These are phyloP conservation scores for Phrynosoma blainvillii DNA, from an alignment of 2,113 vertebrate genomes.

Conservation along the genomic window DNA sequence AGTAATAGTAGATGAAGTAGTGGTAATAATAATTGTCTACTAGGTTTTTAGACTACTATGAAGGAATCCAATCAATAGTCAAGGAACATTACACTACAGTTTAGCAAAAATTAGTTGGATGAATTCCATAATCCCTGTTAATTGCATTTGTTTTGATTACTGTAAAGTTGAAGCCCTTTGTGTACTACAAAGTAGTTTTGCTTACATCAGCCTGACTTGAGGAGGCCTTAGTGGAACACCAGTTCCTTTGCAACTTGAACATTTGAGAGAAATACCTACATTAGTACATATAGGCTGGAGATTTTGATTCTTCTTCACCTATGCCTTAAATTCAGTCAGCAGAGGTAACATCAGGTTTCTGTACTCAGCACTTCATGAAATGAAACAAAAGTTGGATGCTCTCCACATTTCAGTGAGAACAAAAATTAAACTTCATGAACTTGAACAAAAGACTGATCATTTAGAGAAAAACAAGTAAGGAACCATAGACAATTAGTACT, in stretches of 20 bases:
- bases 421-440: constrained; percentile 68
- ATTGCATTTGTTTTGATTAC: not conserved
- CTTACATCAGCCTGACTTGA: not conserved
- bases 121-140: not conserved
- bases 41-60: not conserved
- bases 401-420: constrained; percentile 49
- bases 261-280: accelerated
- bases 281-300: not conserved
- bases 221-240: not conserved
- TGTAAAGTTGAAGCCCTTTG: not conserved
- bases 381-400: constrained; percentile 42
- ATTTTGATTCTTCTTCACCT: constrained; percentile 22
- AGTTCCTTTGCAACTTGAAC: not conserved
- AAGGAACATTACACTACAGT: not conserved
- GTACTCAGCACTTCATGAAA: constrained; percentile 29
- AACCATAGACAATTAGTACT: constrained; percentile 63
- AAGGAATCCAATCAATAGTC: not conserved
- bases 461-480: constrained; percentile 50
- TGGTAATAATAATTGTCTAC: not conserved
- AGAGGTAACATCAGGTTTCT: constrained; percentile 43
- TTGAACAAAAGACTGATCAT: constrained; percentile 67
- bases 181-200: not conserved
- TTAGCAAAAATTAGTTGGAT: not conserved
- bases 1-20: too few species aligned
- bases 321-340: constrained; percentile 32